These are phyloP conservation scores for Ruditapes philippinarum DNA, from an alignment of 1,140 invertebrate species.

Conservation along the genomic window DNA sequence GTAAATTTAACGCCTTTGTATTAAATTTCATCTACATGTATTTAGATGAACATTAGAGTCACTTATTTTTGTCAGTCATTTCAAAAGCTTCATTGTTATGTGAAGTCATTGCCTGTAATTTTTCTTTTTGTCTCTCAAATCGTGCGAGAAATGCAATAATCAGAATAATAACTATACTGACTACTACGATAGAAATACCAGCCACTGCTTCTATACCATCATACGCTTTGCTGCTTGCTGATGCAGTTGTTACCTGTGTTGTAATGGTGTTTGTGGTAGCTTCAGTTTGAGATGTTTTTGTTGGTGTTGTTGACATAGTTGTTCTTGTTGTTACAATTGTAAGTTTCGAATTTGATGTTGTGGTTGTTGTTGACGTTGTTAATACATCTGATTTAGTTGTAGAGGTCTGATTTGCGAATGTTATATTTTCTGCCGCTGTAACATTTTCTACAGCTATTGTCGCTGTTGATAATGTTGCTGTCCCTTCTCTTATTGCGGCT, in stretches of 20 bases:
- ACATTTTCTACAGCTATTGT: no score
- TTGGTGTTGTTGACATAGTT: neutral
- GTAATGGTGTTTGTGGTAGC: neutral
- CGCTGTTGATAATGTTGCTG: neutral
- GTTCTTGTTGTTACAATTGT: neutral
- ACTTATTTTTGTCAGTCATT: no score
- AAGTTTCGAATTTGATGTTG: no score
- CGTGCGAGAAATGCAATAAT: neutral
- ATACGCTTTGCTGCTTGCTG: neutral
- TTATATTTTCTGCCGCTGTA: no score
- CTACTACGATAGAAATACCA: neutral
- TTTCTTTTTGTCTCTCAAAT: neutral
- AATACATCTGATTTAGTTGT: no score
- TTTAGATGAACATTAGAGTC: no score
- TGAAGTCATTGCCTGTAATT: neutral
- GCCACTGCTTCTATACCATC: slow-evolving; percentile 24
- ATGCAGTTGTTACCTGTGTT: neutral
- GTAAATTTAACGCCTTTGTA: no score
- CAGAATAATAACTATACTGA: neutral
- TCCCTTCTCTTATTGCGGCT: neutral
- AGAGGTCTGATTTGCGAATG: no score
- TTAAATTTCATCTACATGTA: no score
- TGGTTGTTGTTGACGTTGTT: no score
- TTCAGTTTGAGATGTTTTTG: neutral
- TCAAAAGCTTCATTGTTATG: neutral